Base-by-base conservation (phyloP, 2,888 invertebrate species). In the Megamerina dolium region DNA sequence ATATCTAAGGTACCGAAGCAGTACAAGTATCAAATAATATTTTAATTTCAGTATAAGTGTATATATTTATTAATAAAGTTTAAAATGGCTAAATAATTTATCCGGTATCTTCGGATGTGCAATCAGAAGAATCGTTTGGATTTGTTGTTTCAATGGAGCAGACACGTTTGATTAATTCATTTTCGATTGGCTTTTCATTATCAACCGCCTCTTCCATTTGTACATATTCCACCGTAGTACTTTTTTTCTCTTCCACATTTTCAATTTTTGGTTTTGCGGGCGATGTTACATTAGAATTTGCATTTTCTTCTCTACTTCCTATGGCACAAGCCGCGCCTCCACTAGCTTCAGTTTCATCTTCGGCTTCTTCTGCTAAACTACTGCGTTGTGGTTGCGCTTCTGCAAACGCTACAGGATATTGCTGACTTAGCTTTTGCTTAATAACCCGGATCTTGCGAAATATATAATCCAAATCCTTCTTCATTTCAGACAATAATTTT, bases 1-100 rank as follows among this genome's bases (percentile, higher is more conserved):
- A 82, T 99, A 27, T 93, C 94, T 30, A 78, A 87, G 60, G 94
- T 97, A 17, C 94, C 96, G n/a, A 78, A 88, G 49, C 86, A 88
- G 59, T 86, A 91, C 64, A 97, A 96, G 73, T 95, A 94, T 66
- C 89, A 90, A 74, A 89, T 96, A 61, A 76, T 92, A 56, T 74
- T 89, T 51, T 90, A 77, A 76, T 18, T 32, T 30, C 26, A 10
- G 37, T 37, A 17, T 31, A 41, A 36, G 18, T 39, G 26, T 31
- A 37, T 31, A n/a, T 18, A 12, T 23, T 26, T 36, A 4, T 10
- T 12, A 2, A 37, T 12, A 12, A 23, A 2, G 4, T 16, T 3
- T 32, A 5, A 14, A 5, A 12, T 13, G 1, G 13, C 14, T 32
- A 13, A 2, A 14, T 23, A 8, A 32, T 23, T 40, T 63, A 74